Conservation (phyloP, 2,888 invertebrate species). For the Neuroscelio doddi region DNA sequence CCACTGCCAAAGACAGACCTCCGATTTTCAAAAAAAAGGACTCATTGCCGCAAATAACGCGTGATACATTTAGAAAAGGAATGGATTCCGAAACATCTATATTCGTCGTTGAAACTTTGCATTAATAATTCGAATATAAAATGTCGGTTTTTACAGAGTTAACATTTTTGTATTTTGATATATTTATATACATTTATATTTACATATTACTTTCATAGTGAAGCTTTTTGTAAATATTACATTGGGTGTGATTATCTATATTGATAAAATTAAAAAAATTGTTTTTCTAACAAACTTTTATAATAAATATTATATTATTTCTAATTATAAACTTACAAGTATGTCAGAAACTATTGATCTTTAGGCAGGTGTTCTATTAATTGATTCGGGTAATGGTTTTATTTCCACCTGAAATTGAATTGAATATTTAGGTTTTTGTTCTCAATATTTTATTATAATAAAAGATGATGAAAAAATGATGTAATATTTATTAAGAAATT, state of each 20-base stretch:
- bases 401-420: conserved; percentile 57
- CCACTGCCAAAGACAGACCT: conserved; percentile 50
- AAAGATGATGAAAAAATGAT: too few species aligned
- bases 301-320: conserved; percentile 13
- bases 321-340: conserved; percentile 11
- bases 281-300: conserved; percentile 19
- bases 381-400: conserved; percentile 54
- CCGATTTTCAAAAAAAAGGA: conserved; percentile 56
- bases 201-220: too few species aligned
- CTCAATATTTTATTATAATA: neutral
- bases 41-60: conserved; percentile 56
- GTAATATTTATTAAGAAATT: too few species aligned
- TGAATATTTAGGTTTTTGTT: conserved; percentile 5
- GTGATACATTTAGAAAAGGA: conserved; percentile 45
- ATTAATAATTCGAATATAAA: conserved; percentile 20
- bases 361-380: conserved; percentile 26
- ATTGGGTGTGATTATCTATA: too few species aligned
- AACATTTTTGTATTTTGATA: neutral
- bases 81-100: conserved; percentile 51
- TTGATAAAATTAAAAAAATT: too few species aligned
- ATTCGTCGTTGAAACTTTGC: conserved; percentile 55
- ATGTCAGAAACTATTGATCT: neutral
- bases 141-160: too few species aligned
- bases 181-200: conserved; percentile 35
- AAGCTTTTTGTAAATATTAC: too few species aligned